Evolutionary conservation across 2,113 vertebrate species (phyloP).

Genomic region (Vicugna pacos): DNA sequence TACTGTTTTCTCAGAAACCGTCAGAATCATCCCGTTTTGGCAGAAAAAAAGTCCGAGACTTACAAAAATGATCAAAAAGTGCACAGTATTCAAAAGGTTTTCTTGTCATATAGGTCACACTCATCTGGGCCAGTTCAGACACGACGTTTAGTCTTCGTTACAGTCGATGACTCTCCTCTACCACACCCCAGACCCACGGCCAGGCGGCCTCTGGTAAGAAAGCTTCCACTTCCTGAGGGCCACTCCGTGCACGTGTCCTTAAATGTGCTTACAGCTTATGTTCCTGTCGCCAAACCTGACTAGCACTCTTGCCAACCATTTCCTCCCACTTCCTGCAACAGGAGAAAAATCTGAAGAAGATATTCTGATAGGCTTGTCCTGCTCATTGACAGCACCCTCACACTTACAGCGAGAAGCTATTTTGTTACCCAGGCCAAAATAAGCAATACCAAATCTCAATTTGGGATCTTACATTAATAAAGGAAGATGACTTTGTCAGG

Average conservation of each 20-base stretch:
- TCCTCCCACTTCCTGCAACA: background rate
- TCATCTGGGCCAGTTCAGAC: background rate
- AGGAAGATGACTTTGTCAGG: background rate
- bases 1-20: conserved; percentile 28
- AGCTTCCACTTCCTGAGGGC: background rate
- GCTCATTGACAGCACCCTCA: background rate
- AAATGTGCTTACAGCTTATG: background rate
- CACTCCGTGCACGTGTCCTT: background rate
- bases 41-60: background rate
- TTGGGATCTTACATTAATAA: background rate
- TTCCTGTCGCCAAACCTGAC: background rate
- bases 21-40: background rate
- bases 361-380: background rate
- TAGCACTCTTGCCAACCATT: background rate
- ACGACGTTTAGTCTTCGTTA: background rate
- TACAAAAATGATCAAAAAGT: conserved; percentile 4
- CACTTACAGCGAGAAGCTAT: background rate
- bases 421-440: background rate
- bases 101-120: background rate
- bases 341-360: background rate
- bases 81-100: background rate
- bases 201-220: background rate
- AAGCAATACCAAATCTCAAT: background rate
- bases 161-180: accelerated
- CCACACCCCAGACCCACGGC: accelerated